Conservation (phyloP, 2,888 invertebrate species). For the Hirtodrosophila confusa region DNA sequence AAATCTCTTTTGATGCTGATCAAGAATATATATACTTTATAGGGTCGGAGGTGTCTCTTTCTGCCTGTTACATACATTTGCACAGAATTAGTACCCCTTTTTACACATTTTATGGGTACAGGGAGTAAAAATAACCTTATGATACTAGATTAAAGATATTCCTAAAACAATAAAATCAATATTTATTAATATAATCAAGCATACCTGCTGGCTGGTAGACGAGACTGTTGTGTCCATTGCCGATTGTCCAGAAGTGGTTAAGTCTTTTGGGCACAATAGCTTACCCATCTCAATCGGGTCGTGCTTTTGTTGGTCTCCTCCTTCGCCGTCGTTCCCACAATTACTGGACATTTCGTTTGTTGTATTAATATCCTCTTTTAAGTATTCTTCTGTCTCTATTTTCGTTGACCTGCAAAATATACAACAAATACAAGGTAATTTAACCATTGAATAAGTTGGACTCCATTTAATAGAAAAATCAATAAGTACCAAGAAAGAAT, state of each 20-base stretch:
- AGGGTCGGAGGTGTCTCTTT: too few relatives aligned
- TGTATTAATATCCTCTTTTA: constrained; percentile 7
- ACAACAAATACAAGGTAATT: background rate
- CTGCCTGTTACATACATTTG: too few relatives aligned
- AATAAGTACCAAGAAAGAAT: too few relatives aligned
- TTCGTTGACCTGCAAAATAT: constrained; percentile 26
- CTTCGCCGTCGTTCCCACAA: constrained; percentile 62
- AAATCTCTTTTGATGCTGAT: too few relatives aligned
- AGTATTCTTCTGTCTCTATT: constrained; percentile 1
- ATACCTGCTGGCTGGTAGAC: constrained; percentile 52
- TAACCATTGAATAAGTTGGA: too few relatives aligned
- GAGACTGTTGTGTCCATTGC: constrained; percentile 25
- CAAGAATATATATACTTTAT: too few relatives aligned
- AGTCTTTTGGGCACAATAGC: constrained; percentile 39
- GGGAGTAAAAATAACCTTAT: too few relatives aligned
- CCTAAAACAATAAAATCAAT: too few relatives aligned
- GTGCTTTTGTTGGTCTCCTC: constrained; percentile 52
- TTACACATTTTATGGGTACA: too few relatives aligned
- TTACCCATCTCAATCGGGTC: constrained; percentile 70
- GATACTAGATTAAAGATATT: too few relatives aligned
- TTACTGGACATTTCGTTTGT: constrained; percentile 60
- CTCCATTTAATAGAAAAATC: too few relatives aligned
- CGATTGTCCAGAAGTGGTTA: constrained; percentile 27
- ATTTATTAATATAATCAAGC: background rate
- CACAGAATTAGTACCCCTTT: too few relatives aligned